Base-by-base conservation (phyloP, 2,888 invertebrate genomes). In the Drosophila algonquin region DNA sequence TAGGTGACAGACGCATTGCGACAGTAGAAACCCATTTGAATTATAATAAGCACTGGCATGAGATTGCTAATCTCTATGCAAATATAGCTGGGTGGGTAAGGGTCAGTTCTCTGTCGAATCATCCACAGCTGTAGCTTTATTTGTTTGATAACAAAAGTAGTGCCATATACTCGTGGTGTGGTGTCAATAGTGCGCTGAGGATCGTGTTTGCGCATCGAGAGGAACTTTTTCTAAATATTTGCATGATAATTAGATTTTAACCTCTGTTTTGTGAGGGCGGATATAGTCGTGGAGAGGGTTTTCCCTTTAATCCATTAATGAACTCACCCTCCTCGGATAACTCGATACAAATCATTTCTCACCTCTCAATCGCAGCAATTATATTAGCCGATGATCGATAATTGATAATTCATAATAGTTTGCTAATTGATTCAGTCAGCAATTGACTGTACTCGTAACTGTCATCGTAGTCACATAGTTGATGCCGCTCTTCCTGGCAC, bases 131-230 rank as follows among this genome's bases (percentile, higher is more conserved):
- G 6, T 40, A n/a, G 40, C n/a, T n/a, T 12, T 53, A 21, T 18
- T 30, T 27, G 40, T 27, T 51, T 52, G 52, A 59, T 59, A 51
- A 27, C 18, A 16, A 14, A 18, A 44, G 50, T 30, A 30, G 8
- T 30, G 30, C 30, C 8, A 7, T 8, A 5, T 48, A 63, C 4
- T 24, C 0, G 24, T 24, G 24, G 44, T 62, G 63, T 30, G 24
- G 44, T 62, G 63, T 27, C 24, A 10, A 30, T 40, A 44, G 27
- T 44, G 62, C 30, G 63, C 21, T 63, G 50, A 63, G 50, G 16
- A 62, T 50, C 48, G 44, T 18, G 21, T 14, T 63, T 14, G 32
- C 12, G 50, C 21, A 45, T 63, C 40, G 40, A n/a, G 40, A 40
- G 40, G 63, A 40, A n/a, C n/a, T 8, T 12, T 27, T 24, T 55